Conservation (phyloP, 1,140 invertebrate genomes). For the Linepithema humile region DNA sequence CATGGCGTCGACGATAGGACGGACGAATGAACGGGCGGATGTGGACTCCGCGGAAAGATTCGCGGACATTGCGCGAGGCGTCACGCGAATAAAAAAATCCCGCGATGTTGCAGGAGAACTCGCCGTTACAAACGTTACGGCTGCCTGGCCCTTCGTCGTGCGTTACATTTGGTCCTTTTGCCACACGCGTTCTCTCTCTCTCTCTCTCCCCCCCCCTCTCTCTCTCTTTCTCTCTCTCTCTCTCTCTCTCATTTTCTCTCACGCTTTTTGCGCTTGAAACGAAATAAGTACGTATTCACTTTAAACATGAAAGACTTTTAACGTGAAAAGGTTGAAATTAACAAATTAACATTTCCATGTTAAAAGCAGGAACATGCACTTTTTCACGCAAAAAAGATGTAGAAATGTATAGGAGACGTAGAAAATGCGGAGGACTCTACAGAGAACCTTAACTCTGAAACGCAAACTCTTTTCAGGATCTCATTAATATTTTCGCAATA, state of each 20-base stretch:
- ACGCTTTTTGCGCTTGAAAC: constrained; percentile 49
- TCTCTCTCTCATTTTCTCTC: constrained; percentile 14
- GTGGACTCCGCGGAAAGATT: constrained; percentile 37
- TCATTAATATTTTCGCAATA: constrained; percentile 14
- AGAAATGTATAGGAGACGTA: constrained; percentile 25
- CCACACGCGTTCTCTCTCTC: not conserved
- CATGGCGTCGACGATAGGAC: constrained; percentile 44
- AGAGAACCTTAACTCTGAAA: constrained; percentile 36
- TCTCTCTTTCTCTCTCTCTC: not conserved
- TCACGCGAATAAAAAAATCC: constrained; percentile 14
- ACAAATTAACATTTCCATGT: constrained; percentile 59
- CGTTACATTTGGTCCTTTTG: constrained; percentile 42
- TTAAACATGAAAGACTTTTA: constrained; percentile 57
- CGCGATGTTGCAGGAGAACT: constrained; percentile 21
- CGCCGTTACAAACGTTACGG: constrained; percentile 40
- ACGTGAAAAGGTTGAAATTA: constrained; percentile 57
- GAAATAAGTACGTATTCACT: constrained; percentile 57
- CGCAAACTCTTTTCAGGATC: constrained; percentile 9
- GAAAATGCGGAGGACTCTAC: constrained; percentile 11
- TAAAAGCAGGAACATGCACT: constrained; percentile 43
- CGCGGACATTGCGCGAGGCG: constrained; percentile 37
- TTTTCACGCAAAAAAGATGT: constrained; percentile 38
- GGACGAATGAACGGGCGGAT: not conserved
- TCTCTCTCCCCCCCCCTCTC: too few species aligned
- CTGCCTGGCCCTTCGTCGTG: constrained; percentile 24